Conservation (phyloP, 2,797 vertebrate species). For the Sciaenops ocellatus region DNA sequence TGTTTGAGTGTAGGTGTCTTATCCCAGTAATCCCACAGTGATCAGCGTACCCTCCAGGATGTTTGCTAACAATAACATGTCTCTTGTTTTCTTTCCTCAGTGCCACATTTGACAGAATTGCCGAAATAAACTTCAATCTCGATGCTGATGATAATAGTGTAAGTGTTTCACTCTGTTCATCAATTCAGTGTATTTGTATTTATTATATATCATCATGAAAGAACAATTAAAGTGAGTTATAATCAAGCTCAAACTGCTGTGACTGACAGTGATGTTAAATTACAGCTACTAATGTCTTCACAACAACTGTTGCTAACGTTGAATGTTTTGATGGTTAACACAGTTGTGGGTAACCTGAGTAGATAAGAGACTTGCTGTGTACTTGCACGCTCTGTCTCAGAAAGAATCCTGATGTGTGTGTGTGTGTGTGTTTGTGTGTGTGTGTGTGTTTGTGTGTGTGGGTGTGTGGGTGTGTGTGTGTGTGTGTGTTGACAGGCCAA, state of each 20-base stretch:
- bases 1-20: not conserved
- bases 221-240: too few species aligned
- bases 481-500: slow-evolving; percentile 85
- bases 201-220: too few species aligned
- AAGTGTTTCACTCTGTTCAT: slow-evolving; percentile 77
- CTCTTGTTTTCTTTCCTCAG: slow-evolving; percentile 76
- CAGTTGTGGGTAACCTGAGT: not conserved
- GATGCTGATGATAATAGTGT: slow-evolving; percentile 96
- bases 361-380: not conserved
- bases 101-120: slow-evolving; percentile 95
- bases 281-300: not conserved
- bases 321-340: not conserved
- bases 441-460: slow-evolving; percentile 8
- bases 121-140: slow-evolving; percentile 96
- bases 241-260: not conserved
- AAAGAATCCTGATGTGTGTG: not conserved
- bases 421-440: not conserved
- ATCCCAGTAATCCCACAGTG: too few species aligned
- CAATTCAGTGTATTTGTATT: too few species aligned
- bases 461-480: not conserved
- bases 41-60: not conserved
- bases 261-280: not conserved
- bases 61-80: not conserved
- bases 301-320: not conserved
- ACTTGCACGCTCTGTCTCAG: not conserved